Evolutionary conservation across 1,140 invertebrate species (phyloP).

Genomic region (Drosophila setifemur): DNA sequence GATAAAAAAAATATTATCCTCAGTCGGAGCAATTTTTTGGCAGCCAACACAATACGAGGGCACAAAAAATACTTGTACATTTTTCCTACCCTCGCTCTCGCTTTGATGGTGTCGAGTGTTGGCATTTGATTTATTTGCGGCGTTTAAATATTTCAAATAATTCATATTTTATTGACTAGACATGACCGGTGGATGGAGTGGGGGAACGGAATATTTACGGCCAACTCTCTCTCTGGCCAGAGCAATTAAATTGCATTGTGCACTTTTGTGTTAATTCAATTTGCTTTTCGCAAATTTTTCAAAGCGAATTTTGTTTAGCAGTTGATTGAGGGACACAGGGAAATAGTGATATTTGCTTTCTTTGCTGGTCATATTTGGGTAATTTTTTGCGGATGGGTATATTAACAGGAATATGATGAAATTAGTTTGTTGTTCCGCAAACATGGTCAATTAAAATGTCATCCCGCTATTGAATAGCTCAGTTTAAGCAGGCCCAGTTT

Average conservation of each 20-base stretch:
- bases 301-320: conserved; percentile 37
- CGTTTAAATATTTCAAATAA: conserved; percentile 71
- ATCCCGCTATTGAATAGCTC: too few species aligned
- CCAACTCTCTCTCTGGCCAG: conserved; percentile 3
- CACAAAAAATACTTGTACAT: conserved; percentile 42
- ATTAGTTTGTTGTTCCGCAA: background rate
- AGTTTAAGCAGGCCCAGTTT: too few species aligned
- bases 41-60: conserved; percentile 21
- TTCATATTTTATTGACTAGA: conserved; percentile 74
- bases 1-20: conserved; percentile 43
- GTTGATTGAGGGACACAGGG: background rate
- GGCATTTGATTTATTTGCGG: conserved; percentile 71
- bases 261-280: conserved; percentile 55
- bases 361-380: background rate
- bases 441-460: too few species aligned
- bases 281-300: conserved; percentile 47
- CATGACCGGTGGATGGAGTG: conserved; percentile 11
- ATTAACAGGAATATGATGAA: background rate
- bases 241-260: conserved; percentile 58
- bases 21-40: conserved; percentile 36
- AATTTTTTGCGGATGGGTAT: background rate
- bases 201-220: background rate
- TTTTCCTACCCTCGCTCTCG: background rate
- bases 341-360: background rate
- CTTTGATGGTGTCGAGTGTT: conserved; percentile 53